A percentile compares a stretch with the other conserved stretches of the same genome.
phyloP scores from a whole-genome alignment of 2,888 invertebrate species.

The Temnothorax unifasciatus region DNA sequence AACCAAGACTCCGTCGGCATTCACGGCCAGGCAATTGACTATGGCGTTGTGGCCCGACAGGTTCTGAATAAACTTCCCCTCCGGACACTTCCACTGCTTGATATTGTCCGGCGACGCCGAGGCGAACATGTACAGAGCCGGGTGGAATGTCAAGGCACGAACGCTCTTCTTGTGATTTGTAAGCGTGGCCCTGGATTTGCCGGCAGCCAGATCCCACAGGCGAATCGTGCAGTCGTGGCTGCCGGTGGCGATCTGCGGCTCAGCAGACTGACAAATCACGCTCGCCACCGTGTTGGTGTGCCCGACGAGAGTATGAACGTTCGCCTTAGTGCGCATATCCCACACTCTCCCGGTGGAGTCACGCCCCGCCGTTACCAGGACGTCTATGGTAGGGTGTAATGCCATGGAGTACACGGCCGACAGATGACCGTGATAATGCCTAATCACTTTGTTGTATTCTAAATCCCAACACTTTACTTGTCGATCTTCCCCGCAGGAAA shows the following conservation, averaged over 20 bases:
- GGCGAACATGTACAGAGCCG: conserved; percentile 96
- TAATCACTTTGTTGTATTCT: conserved; percentile 98
- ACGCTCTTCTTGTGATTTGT: conserved; percentile 99
- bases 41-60: conserved; percentile 99
- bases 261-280: conserved; percentile 96
- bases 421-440: conserved; percentile 99
- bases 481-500: conserved; percentile 99
- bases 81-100: conserved; percentile 99
- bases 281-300: conserved; percentile 99
- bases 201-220: conserved; percentile 99
- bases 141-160: conserved; percentile 92
- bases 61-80: conserved; percentile 98
- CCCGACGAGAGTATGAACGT: conserved; percentile 97
- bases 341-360: conserved; percentile 99
- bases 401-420: conserved; percentile 98
- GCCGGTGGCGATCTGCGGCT: conserved; percentile 97
- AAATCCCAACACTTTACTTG: conserved; percentile 99
- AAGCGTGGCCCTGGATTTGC: conserved; percentile 96
- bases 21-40: conserved; percentile 98
- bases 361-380: conserved; percentile 96
- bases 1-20: conserved; percentile 97
- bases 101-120: conserved; percentile 99
- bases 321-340: conserved; percentile 99
- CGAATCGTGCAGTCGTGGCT: conserved; percentile 99
- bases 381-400: conserved; percentile 98